Percentiles rank a stretch among this genome's conserved stretches.
phyloP scores from a whole-genome alignment of 1,140 invertebrate genomes.

The Euwallacea similis region DNA sequence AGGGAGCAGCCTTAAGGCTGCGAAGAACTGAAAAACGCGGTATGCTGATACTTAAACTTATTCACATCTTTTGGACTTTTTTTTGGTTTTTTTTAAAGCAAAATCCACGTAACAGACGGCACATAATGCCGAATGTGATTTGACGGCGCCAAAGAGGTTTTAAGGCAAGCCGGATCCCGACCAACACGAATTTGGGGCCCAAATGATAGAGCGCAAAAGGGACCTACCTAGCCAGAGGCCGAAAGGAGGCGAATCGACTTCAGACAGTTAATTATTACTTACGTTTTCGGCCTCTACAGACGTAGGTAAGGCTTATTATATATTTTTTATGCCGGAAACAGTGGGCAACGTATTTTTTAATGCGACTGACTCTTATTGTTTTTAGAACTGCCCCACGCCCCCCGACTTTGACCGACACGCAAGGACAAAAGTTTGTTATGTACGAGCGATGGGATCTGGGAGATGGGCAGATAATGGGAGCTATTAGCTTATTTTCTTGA shows the following conservation, averaged over 20 bases:
- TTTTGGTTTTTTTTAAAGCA: too few species aligned
- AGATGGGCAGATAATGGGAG: too few species aligned
- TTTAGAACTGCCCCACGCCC: conserved; percentile 1
- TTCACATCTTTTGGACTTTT: too few species aligned
- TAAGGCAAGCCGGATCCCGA: conserved; percentile 21
- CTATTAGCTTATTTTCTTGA: too few species aligned
- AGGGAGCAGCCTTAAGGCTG: too few species aligned
- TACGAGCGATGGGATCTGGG: too few species aligned
- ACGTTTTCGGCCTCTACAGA: conserved; percentile 40
- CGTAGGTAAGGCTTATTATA: conserved; percentile 44
- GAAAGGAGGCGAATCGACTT: conserved; percentile 33
- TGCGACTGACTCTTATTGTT: conserved; percentile 41
- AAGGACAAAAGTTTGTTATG: neutral
- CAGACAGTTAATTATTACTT: conserved; percentile 50
- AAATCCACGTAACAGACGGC: too few species aligned
- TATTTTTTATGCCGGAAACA: conserved; percentile 51
- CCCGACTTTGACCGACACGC: neutral
- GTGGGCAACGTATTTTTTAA: conserved; percentile 39
- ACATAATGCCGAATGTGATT: conserved; percentile 24
- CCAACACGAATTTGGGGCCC: conserved; percentile 34
- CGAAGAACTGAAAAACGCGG: too few species aligned
- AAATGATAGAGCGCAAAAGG: conserved; percentile 46
- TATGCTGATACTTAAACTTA: too few species aligned
- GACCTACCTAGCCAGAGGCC: conserved; percentile 38
- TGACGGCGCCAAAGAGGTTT: conserved; percentile 34